These are phyloP conservation scores for Formica selysi DNA, from an alignment of 1,140 invertebrate genomes.

Conservation along the genomic window DNA sequence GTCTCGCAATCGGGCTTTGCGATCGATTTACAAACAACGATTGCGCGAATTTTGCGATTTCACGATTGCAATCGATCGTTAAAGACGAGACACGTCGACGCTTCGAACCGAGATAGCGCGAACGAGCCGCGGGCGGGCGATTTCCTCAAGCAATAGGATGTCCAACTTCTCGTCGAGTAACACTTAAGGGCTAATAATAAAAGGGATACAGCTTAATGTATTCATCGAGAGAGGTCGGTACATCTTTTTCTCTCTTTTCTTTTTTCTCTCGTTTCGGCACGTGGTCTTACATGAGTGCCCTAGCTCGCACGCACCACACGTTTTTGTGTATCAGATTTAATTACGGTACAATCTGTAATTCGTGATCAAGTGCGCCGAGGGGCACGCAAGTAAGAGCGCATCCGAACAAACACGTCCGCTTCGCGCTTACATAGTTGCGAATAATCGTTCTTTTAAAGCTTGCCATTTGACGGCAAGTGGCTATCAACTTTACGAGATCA, in stretches of 20 bases:
- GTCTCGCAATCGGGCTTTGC: neutral
- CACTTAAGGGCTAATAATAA: constrained; percentile 54
- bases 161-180: constrained; percentile 59
- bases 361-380: constrained; percentile 78
- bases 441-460: neutral
- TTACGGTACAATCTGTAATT: constrained; percentile 62
- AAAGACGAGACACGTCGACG: neutral
- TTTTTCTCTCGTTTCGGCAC: constrained; percentile 72
- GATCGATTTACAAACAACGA: constrained; percentile 32
- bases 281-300: constrained; percentile 85
- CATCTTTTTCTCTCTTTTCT: constrained; percentile 25
- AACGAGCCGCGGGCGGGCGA: constrained; percentile 28
- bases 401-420: constrained; percentile 81
- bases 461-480: neutral
- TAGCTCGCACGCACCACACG: constrained; percentile 76
- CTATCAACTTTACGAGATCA: neutral
- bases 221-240: constrained; percentile 60
- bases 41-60: constrained; percentile 1
- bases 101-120: neutral
- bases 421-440: constrained; percentile 74
- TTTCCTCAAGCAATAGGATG: constrained; percentile 8
- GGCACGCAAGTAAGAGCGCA: constrained; percentile 86
- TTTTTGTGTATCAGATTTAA: neutral
- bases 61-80: constrained; percentile 4
- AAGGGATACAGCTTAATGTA: constrained; percentile 57